Conservation (phyloP, 2,113 vertebrate species). For the Dipodomys ordii region DNA sequence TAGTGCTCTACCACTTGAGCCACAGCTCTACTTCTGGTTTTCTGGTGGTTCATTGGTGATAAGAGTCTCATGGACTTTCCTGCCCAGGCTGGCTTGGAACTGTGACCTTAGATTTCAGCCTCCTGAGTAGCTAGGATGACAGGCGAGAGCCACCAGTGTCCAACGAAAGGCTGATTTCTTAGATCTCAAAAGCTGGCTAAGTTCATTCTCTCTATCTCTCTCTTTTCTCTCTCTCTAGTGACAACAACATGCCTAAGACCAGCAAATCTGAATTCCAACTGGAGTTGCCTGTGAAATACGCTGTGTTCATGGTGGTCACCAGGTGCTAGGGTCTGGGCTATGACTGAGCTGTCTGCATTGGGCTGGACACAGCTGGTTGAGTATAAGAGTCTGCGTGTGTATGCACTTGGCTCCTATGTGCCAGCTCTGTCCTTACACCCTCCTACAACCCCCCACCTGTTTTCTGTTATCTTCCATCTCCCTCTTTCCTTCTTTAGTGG, state of each 20-base stretch:
- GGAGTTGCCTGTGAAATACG: constrained; percentile 76
- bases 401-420: background rate
- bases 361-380: background rate
- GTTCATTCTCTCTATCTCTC: constrained; percentile 1
- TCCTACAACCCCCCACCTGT: background rate
- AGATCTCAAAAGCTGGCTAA: background rate
- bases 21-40: too few relatives aligned
- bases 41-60: too few relatives aligned
- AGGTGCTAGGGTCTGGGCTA: constrained; percentile 56
- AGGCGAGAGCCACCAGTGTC: too few relatives aligned
- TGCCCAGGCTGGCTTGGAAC: too few relatives aligned
- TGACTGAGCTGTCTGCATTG: background rate
- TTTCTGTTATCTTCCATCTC: background rate
- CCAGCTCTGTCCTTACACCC: background rate
- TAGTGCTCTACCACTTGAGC: too few relatives aligned
- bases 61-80: too few relatives aligned
- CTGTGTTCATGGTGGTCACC: constrained; percentile 53
- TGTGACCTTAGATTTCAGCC: too few relatives aligned
- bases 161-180: background rate
- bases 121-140: too few relatives aligned
- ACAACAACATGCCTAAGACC: constrained; percentile 71
- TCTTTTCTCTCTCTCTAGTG: constrained; percentile 64
- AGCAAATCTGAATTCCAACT: constrained; percentile 55
- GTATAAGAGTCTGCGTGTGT: background rate
- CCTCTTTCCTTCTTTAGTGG: constrained; percentile 76